Evolutionary conservation across 1,140 invertebrate genomes (phyloP).

Genomic region (Dufourea novaeangliae): DNA sequence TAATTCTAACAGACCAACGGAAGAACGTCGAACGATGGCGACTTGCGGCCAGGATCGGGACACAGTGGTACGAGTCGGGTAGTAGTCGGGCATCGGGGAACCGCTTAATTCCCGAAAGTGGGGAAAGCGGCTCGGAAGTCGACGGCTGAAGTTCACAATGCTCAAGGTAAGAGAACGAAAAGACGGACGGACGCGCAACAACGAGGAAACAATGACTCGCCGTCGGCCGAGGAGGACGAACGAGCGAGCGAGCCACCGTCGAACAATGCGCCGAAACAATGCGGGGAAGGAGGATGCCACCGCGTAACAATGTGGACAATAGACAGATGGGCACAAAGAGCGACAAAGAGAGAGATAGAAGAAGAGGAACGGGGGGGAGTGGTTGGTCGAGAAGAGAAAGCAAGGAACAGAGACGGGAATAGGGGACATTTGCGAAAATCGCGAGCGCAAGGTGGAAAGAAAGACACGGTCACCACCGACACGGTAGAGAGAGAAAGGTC

Average conservation of each 20-base stretch:
- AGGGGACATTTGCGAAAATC: constrained; percentile 34
- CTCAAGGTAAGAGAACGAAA: constrained; percentile 52
- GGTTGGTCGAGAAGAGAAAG: constrained; percentile 22
- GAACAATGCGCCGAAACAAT: constrained; percentile 78
- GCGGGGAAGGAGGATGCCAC: constrained; percentile 69
- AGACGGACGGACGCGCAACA: constrained; percentile 57
- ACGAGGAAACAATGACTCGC: constrained; percentile 69
- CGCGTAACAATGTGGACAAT: constrained; percentile 78
- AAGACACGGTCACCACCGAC: constrained; percentile 29
- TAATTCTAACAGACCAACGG: too few relatives aligned
- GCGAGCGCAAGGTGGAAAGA: constrained; percentile 21
- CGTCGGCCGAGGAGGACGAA: constrained; percentile 54
- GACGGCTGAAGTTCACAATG: constrained; percentile 48
- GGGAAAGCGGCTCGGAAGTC: constrained; percentile 43
- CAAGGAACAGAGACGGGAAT: not conserved
- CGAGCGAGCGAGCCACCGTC: constrained; percentile 61
- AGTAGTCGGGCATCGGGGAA: constrained; percentile 25
- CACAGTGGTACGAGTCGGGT: not conserved
- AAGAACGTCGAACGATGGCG: too few relatives aligned
- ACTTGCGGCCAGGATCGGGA: not conserved
- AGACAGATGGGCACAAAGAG: constrained; percentile 63
- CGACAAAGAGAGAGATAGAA: constrained; percentile 17
- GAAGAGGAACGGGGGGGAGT: constrained; percentile 5
- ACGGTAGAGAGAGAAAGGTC: not conserved
- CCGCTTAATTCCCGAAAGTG: constrained; percentile 46